Base-by-base conservation (phyloP, 2,113 vertebrate species). In the Chloropsis cyanopogon region DNA sequence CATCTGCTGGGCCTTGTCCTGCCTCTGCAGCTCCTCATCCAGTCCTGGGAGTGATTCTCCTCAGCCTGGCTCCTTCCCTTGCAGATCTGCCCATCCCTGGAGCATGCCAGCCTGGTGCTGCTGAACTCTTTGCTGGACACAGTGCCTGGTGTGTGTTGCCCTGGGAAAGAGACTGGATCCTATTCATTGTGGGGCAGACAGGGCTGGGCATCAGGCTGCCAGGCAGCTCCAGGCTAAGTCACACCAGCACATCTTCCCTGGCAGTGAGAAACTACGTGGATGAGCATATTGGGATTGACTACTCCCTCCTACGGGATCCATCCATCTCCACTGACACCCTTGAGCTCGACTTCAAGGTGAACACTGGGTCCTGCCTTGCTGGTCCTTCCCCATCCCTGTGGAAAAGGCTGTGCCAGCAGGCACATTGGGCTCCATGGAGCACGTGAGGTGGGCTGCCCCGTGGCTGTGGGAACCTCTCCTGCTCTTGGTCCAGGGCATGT, bases 321-420 rank as follows among this genome's bases (percentile, higher is more conserved):
- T 79, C 96, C 4, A 96, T 99, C 90, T 98, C 98, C 2, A 50
- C 86, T 1, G 97, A 94, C 60, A 98, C 97, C 78, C 98, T 99
- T 1, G 99, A 99, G 94, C 98, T 99, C 87, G 97, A 99, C 81
- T 99, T 99, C 96, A 99, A 98, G 98, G 99, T 99, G 86, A 71
- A 7, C 16, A 3, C n/a, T 9, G 35, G 41, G 11, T 59, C 76
- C 23, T 64, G 59, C 20, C 42, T 53, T 44, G 39, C 59, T 1
- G 1, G 33, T 61, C 31, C 41, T 69, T 89, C 28, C n/a, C 24
- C 8, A 31, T 31, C 42, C 25, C 28, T 11, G 2, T 16, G 17
- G 73, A 79, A 41, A 49, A 9, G 2, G 49, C 78, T 35, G 49
- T 44, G 42, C 56, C 24, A 73, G 42, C 14, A 20, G 17, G 52